These are phyloP conservation scores for Centrocercus urophasianus DNA, from an alignment of 2,113 vertebrate species.

Conservation along the genomic window DNA sequence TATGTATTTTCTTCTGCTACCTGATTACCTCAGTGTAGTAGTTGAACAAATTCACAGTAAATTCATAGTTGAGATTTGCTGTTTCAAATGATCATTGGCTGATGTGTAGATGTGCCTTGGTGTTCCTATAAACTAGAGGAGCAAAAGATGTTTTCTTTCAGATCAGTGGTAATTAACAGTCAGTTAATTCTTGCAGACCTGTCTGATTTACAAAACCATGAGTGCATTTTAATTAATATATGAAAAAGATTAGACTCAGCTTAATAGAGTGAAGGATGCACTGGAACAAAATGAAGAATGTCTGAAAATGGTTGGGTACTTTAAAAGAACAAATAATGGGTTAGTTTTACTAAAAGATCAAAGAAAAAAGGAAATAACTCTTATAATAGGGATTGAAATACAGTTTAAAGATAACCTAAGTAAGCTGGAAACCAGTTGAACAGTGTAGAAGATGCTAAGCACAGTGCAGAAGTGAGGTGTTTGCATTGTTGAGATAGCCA, in stretches of 20 bases:
- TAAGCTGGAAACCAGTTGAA: neutral
- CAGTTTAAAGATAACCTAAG: neutral
- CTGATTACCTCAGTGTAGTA: neutral
- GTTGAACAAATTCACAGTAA: neutral
- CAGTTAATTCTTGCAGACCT: neutral
- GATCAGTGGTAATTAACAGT: neutral
- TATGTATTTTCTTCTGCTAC: neutral
- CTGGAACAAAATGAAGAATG: neutral
- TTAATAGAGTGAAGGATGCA: neutral
- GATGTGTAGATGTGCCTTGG: neutral
- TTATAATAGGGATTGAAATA: neutral
- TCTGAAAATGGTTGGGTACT: neutral
- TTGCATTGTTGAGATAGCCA: neutral
- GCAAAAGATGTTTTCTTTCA: neutral
- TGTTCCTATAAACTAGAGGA: neutral
- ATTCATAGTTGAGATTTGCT: neutral
- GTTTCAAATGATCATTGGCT: neutral
- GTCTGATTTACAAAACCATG: neutral
- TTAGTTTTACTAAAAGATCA: neutral
- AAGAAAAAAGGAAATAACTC: neutral
- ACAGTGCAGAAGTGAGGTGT: neutral
- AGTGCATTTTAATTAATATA: neutral
- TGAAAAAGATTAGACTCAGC: neutral
- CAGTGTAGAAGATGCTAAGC: neutral
- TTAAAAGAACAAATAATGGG: neutral